These are phyloP conservation scores for Heliangelus exortis DNA, from an alignment of 2,797 vertebrate species.

Conservation along the genomic window DNA sequence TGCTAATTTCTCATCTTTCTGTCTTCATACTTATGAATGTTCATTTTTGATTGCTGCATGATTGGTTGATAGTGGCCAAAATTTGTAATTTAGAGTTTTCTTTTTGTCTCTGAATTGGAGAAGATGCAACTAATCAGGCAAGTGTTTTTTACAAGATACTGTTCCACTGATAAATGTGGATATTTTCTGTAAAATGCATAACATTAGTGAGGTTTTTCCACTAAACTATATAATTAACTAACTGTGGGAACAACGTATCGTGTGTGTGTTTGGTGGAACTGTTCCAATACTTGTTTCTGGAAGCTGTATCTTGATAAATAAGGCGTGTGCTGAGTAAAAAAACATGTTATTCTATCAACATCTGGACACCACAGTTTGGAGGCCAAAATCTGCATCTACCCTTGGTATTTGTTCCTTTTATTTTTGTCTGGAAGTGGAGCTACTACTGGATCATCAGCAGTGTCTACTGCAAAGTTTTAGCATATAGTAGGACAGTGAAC, in stretches of 20 bases:
- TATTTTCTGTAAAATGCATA: conserved; percentile 18
- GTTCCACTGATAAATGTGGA: background rate
- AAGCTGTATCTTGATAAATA: conserved; percentile 39
- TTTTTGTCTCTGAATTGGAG: background rate
- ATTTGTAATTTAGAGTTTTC: background rate
- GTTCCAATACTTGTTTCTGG: conserved; percentile 24
- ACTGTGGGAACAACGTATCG: background rate
- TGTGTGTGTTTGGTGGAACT: conserved; percentile 21
- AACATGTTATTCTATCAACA: background rate
- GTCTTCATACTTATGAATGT: background rate
- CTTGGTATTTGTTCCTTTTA: background rate
- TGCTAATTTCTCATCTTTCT: conserved; percentile 2
- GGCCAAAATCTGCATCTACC: background rate
- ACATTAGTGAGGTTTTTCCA: background rate
- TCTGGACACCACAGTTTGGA: background rate
- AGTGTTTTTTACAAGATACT: background rate
- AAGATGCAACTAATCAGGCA: background rate
- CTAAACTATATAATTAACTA: conserved; percentile 22
- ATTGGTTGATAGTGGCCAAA: background rate
- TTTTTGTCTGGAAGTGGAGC: background rate
- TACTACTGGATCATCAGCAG: background rate
- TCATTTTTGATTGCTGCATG: background rate
- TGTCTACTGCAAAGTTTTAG: background rate
- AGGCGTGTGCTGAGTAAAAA: conserved; percentile 8
- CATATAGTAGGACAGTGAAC: background rate